These are phyloP conservation scores for Drosophila kurseongensis DNA, from an alignment of 1,140 invertebrate genomes.

Conservation along the genomic window DNA sequence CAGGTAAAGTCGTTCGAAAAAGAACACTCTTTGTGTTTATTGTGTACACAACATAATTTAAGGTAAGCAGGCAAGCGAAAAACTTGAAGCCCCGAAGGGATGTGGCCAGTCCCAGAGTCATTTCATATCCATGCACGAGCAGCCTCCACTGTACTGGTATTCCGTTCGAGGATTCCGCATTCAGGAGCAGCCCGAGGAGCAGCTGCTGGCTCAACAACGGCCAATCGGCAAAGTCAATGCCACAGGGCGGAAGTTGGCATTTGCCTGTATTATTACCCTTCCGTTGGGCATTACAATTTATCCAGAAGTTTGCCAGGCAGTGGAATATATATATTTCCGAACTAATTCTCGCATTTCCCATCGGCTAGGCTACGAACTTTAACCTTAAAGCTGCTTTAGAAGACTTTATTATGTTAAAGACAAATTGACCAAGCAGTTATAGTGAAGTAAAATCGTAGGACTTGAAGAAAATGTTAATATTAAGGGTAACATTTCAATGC, in stretches of 20 bases:
- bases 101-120: conserved; percentile 38
- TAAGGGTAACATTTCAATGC: too few species aligned
- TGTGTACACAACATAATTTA: conserved; percentile 67
- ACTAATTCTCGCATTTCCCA: too few species aligned
- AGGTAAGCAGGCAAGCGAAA: conserved; percentile 58
- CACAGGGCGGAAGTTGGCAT: conserved; percentile 35
- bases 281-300: background rate
- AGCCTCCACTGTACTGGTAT: conserved; percentile 28
- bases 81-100: conserved; percentile 40
- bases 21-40: conserved; percentile 47
- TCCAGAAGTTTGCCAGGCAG: background rate
- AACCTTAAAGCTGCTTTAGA: too few species aligned
- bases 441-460: too few species aligned
- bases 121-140: conserved; percentile 53
- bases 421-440: too few species aligned
- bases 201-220: conserved; percentile 48
- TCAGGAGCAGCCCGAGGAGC: conserved; percentile 15
- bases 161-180: conserved; percentile 16
- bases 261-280: conserved; percentile 9
- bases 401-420: too few species aligned
- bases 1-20: conserved; percentile 29
- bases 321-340: background rate
- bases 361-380: too few species aligned
- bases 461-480: too few species aligned
- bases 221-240: conserved; percentile 65